A percentile compares a stretch with the other conserved stretches of the same genome.
phyloP scores from a whole-genome alignment of 2,113 vertebrate genomes.

The Geococcyx californianus region DNA sequence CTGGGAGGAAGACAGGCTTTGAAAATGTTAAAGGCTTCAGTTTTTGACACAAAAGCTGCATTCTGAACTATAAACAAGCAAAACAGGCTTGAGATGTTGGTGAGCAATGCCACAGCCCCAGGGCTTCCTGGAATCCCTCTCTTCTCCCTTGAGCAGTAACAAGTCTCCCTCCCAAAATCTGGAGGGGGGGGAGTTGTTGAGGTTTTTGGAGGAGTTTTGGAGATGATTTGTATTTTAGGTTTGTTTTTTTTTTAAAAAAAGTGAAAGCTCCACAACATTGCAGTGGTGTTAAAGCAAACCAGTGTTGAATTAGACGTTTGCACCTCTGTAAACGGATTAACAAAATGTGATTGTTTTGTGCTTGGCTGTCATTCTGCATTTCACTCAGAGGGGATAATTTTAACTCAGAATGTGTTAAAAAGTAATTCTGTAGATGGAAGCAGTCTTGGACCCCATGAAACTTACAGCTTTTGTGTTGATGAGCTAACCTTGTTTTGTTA shows the following conservation, averaged over 20 bases:
- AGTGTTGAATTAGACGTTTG: constrained; percentile 21
- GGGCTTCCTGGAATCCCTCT: neutral
- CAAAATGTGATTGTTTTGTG: constrained; percentile 56
- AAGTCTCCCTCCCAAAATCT: neutral
- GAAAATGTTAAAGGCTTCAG: constrained; percentile 50
- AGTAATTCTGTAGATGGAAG: constrained; percentile 9
- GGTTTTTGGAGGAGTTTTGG: too few species aligned
- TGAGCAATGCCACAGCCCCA: neutral
- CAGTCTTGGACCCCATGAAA: constrained; percentile 15
- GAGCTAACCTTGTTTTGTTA: constrained; percentile 36
- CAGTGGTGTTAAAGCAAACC: neutral
- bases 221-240: too few species aligned
- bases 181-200: too few species aligned
- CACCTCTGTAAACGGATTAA: constrained; percentile 66
- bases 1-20: constrained; percentile 23
- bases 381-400: constrained; percentile 35
- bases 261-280: neutral
- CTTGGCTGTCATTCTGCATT: constrained; percentile 63
- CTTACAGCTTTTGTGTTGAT: constrained; percentile 13
- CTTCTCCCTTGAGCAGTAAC: neutral
- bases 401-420: constrained; percentile 56
- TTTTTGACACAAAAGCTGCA: constrained; percentile 20
- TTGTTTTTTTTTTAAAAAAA: neutral
- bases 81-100: neutral
- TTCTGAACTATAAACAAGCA: neutral